Conservation (phyloP, 2,888 invertebrate genomes). For the Drosophila tanythrix region DNA sequence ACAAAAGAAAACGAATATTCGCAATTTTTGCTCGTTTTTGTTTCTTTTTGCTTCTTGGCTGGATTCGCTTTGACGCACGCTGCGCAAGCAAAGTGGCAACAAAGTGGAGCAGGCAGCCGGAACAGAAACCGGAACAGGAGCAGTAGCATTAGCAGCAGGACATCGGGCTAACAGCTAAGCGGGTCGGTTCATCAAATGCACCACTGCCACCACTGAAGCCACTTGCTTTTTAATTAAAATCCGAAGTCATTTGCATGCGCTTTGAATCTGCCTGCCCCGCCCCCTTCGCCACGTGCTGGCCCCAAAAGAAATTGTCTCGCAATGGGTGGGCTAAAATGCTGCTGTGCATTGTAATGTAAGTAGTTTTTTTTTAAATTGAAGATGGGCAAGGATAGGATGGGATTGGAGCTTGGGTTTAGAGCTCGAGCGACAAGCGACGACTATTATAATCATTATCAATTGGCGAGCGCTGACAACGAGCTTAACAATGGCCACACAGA, state of each 20-base stretch:
- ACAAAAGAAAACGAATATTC: constrained; percentile 54
- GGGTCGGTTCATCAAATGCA: constrained; percentile 75
- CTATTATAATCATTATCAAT: constrained; percentile 82
- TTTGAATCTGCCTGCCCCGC: constrained; percentile 51
- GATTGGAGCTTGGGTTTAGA: constrained; percentile 2
- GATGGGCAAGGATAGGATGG: background rate
- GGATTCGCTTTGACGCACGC: constrained; percentile 56
- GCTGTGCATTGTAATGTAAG: constrained; percentile 75
- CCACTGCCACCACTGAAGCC: constrained; percentile 66
- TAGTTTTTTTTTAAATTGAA: constrained; percentile 52
- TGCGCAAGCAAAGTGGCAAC: constrained; percentile 62
- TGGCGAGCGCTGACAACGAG: constrained; percentile 80
- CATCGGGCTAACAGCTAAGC: constrained; percentile 40
- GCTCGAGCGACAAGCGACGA: constrained; percentile 48
- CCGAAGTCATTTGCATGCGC: constrained; percentile 82
- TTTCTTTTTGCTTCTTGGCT: constrained; percentile 4
- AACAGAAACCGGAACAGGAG: constrained; percentile 9
- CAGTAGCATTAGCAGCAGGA: constrained; percentile 33
- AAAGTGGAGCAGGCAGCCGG: constrained; percentile 45
- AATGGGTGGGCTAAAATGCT: constrained; percentile 44
- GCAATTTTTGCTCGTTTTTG: constrained; percentile 14
- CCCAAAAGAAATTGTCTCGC: constrained; percentile 71
- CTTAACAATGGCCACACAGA: constrained; percentile 70
- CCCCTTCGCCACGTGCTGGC: background rate
- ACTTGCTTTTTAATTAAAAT: constrained; percentile 82